phyloP scores from a whole-genome alignment of 2,888 invertebrate genomes.

The Caenorhabditis imperialis region DNA sequence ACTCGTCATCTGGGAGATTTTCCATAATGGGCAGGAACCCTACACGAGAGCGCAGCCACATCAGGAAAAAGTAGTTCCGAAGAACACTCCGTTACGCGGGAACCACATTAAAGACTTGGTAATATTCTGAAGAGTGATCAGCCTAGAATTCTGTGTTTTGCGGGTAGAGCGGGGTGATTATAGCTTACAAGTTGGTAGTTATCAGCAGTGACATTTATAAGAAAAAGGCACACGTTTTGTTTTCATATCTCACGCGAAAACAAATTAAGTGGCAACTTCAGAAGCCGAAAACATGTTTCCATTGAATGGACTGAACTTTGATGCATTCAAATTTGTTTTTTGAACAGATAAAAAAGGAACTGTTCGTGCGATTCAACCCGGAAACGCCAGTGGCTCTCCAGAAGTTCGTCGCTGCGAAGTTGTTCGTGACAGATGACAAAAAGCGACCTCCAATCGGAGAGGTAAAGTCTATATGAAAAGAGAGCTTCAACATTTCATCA shows the following conservation, averaged over 20 bases:
- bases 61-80: conserved; percentile 34
- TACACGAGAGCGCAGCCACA: conserved; percentile 49
- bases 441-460: conserved; percentile 30
- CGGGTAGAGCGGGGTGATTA: too few relatives aligned
- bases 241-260: too few relatives aligned
- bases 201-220: too few relatives aligned
- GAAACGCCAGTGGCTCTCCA: conserved; percentile 37
- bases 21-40: conserved; percentile 43
- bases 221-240: too few relatives aligned
- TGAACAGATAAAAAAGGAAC: conserved; percentile 47
- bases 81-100: conserved; percentile 18
- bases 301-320: too few relatives aligned
- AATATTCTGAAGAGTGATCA: too few relatives aligned
- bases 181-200: too few relatives aligned
- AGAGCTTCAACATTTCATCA: background rate
- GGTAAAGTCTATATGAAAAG: conserved; percentile 2
- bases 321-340: too few relatives aligned
- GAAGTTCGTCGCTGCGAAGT: conserved; percentile 24
- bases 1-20: conserved; percentile 43
- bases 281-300: too few relatives aligned
- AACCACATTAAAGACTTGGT: conserved; percentile 32
- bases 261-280: too few relatives aligned
- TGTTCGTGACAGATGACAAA: conserved; percentile 47
- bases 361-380: conserved; percentile 35
- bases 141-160: too few relatives aligned